phyloP scores from a whole-genome alignment of 2,888 invertebrate species.

The Alviniconcha strummeri region DNA sequence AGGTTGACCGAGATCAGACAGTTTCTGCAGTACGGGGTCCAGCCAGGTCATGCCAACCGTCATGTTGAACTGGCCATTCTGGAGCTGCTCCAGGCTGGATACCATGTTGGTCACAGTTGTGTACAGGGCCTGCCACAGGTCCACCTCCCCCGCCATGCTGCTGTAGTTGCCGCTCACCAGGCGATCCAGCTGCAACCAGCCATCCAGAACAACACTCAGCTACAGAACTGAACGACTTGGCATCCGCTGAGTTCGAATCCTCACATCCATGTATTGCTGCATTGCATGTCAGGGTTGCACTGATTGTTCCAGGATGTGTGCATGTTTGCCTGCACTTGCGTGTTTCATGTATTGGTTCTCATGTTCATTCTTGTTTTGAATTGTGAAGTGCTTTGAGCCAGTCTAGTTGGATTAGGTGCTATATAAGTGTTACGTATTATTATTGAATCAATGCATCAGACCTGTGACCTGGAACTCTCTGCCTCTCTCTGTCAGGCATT shows the following conservation, averaged over 20 bases:
- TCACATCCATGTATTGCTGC: no score
- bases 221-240: no score
- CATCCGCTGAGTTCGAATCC: no score
- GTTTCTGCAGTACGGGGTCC: constrained; percentile 10
- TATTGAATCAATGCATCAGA: no score
- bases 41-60: constrained; percentile 20
- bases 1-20: not conserved
- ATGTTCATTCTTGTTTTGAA: no score
- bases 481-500: no score
- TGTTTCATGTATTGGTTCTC: not conserved
- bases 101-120: constrained; percentile 23
- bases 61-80: constrained; percentile 18
- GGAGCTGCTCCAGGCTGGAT: constrained; percentile 24
- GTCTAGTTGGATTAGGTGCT: no score
- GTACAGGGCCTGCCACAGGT: constrained; percentile 28
- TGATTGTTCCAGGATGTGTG: not conserved
- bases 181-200: constrained; percentile 36
- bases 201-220: not conserved
- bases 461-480: no score
- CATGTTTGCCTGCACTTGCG: not conserved
- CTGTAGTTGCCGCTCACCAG: constrained; percentile 31
- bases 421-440: no score
- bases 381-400: no score
- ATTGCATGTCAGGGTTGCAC: no score
- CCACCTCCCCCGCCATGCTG: constrained; percentile 3